These are phyloP conservation scores for Hypomecis atomaria DNA, from an alignment of 2,888 invertebrate genomes.

Conservation along the genomic window DNA sequence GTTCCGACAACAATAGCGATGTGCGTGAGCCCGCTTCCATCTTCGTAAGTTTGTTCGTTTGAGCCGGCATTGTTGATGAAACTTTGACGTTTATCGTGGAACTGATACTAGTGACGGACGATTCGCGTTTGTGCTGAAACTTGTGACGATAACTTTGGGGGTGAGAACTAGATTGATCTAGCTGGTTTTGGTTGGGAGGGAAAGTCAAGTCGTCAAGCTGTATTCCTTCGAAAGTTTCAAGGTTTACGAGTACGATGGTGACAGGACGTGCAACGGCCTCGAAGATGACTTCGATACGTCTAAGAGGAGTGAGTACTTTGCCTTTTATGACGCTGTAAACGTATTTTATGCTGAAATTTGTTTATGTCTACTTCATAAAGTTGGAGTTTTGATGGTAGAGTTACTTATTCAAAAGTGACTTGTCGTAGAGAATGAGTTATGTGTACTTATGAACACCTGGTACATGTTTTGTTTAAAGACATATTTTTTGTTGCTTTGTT, in stretches of 20 bases:
- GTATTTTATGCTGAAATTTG: slow-evolving; percentile 50
- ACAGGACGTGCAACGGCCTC: slow-evolving; percentile 71
- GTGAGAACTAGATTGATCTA: slow-evolving; percentile 11
- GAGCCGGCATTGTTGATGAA: slow-evolving; percentile 59
- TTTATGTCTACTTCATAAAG: slow-evolving; percentile 38
- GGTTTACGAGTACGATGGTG: slow-evolving; percentile 81
- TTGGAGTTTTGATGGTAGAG: slow-evolving; percentile 10
- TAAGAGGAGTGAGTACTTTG: slow-evolving; percentile 73
- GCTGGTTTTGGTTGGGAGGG: slow-evolving; percentile 39
- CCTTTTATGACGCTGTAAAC: slow-evolving; percentile 50
- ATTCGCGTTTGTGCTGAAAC: slow-evolving; percentile 40
- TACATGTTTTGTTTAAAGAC: background rate
- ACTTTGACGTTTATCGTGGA: slow-evolving; percentile 41
- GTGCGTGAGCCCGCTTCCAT: slow-evolving; percentile 68
- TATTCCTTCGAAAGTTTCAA: slow-evolving; percentile 83
- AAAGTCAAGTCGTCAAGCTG: slow-evolving; percentile 76
- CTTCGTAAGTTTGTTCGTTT: slow-evolving; percentile 58
- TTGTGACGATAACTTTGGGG: slow-evolving; percentile 11
- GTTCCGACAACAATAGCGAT: slow-evolving; percentile 67
- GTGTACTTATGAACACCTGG: background rate
- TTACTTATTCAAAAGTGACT: slow-evolving; percentile 25
- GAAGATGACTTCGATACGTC: slow-evolving; percentile 75
- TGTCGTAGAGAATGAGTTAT: background rate
- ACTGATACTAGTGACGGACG: slow-evolving; percentile 31
- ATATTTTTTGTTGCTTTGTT: background rate